Evolutionary conservation across 1,140 invertebrate species (phyloP), one percentile per base, ranked within the genome.

Genomic region (Ylistrum balloti): DNA sequence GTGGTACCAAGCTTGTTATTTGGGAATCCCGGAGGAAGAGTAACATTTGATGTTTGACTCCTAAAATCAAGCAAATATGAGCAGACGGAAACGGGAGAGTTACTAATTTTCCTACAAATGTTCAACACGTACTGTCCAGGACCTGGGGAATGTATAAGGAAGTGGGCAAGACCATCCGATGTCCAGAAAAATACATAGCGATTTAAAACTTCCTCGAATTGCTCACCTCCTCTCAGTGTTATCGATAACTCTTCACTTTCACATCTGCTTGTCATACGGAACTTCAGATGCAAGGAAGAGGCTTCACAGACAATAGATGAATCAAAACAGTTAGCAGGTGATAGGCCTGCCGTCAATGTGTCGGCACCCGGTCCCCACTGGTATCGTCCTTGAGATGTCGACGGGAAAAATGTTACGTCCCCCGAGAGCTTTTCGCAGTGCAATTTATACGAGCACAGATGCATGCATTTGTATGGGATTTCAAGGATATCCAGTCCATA

Each of bases 321-420:
- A 74, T 74, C 56, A 11, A 74, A 74, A 74, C 56, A 74, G 56
- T 74, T 74, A 3, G 56, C 56, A n/a, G 56, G 56, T 9, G n/a
- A 74, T 11, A 74, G 17, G 5, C 56, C 56, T 7, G 56, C 56
- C 28, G n/a, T 74, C 22, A 74, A 9, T 74, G 56, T 74, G n/a
- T 74, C 56, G 56, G 56, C 56, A n/a, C 56, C 56, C 5, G 56
- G 56, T 74, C 56, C 56, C 56, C 56, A 74, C 22, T 74, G 56
- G 17, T 74, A 74, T 2, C 56, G 56, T 5, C 56, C 56, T 28
- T 74, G 56, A 3, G 56, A 74, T n/a, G 28, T 1, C 0, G 56
- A 74, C 22, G 56, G 56, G 22, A 74, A 74, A 28, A 74, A 28
- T 5, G 56, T 28, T 28, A 74, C 20, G 28, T 74, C 56, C 9